Percentiles rank a stretch among this genome's conserved stretches.
These are phyloP conservation scores for Stichopus horrens DNA, from an alignment of 53 echinoderm and acorn worm species.

Conservation along the genomic window DNA sequence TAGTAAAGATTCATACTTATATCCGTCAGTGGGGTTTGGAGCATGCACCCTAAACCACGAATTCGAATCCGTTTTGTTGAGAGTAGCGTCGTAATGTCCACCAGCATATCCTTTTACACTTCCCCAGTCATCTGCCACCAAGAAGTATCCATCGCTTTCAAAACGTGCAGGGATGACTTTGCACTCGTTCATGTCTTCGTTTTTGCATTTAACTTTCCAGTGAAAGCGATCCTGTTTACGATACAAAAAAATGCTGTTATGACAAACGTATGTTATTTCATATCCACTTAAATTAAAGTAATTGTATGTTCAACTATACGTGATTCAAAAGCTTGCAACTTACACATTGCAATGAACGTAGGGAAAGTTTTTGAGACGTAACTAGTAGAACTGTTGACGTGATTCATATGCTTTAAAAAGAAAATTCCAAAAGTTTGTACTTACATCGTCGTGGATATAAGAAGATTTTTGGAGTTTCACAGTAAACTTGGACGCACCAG, in stretches of 20 bases:
- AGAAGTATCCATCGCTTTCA: slow-evolving; percentile 4
- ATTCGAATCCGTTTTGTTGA: not conserved
- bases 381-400: too few species aligned
- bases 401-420: too few species aligned
- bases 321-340: too few species aligned
- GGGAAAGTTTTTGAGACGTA: too few species aligned
- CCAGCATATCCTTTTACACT: not conserved
- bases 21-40: slow-evolving; percentile 36
- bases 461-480: too few species aligned
- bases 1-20: not conserved
- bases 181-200: not conserved
- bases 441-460: too few species aligned
- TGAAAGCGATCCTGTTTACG: slow-evolving; percentile 14
- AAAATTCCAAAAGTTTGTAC: too few species aligned
- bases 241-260: not conserved
- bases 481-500: too few species aligned
- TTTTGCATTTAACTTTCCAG: slow-evolving; percentile 10
- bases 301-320: too few species aligned
- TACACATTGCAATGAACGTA: too few species aligned
- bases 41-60: slow-evolving; percentile 28
- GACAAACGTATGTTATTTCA: too few species aligned
- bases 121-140: slow-evolving; percentile 33
- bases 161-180: slow-evolving; percentile 13
- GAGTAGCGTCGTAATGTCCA: slow-evolving; percentile 18
- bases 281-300: too few species aligned